Conservation (phyloP, 2,113 vertebrate species). For the Pongo pygmaeus region DNA sequence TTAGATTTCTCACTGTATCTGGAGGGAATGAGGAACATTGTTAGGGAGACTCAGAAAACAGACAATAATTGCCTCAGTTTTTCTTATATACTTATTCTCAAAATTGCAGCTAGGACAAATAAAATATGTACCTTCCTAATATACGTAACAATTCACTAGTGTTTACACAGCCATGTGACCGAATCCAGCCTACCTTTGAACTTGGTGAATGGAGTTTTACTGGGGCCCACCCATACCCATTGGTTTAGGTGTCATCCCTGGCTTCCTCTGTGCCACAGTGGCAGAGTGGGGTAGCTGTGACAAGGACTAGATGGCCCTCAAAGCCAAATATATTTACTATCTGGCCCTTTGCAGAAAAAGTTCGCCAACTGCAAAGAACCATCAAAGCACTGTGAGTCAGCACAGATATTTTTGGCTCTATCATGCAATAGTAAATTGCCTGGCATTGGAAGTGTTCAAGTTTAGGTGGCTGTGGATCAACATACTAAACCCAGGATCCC, state of each 20-base stretch:
- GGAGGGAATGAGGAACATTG: neutral
- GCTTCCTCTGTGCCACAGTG: no score
- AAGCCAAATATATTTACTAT: neutral
- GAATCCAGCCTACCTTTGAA: no score
- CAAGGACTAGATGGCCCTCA: rapidly evolving
- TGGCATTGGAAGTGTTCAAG: neutral
- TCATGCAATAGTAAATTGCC: neutral
- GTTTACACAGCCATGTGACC: no score
- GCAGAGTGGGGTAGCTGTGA: rapidly evolving
- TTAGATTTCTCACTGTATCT: neutral
- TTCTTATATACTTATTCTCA: neutral
- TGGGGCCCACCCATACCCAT: rapidly evolving
- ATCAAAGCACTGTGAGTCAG: no score
- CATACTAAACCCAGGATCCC: neutral
- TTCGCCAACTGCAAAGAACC: rapidly evolving
- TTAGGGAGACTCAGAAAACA: neutral
- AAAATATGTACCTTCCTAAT: rapidly evolving
- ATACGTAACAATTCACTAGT: neutral
- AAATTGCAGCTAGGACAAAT: neutral
- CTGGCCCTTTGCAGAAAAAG: neutral
- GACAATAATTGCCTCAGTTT: rapidly evolving
- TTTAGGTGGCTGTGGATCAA: rapidly evolving
- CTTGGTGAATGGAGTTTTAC: no score
- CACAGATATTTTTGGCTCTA: neutral
- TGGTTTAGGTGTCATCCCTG: rapidly evolving